Conservation (phyloP, 2,113 vertebrate genomes). For the Platanista minor region DNA sequence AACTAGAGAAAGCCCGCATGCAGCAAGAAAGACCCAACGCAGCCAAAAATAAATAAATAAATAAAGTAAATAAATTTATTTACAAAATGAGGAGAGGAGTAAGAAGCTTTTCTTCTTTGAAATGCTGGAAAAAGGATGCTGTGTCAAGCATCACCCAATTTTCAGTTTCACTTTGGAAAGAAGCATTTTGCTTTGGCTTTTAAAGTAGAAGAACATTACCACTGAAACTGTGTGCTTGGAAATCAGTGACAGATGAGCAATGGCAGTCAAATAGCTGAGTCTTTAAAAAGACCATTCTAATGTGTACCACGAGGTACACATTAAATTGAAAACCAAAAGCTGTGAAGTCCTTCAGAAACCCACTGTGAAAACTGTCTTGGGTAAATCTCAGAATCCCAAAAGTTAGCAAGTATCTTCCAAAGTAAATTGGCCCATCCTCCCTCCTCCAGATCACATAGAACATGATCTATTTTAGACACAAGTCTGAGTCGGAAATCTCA, state of each 20-base stretch:
- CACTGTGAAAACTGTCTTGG: not conserved
- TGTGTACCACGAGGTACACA: not conserved
- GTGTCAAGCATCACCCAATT: not conserved
- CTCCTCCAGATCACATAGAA: not conserved
- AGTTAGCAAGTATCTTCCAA: not conserved
- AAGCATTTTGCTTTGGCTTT: constrained; percentile 17
- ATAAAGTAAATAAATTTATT: too few relatives aligned
- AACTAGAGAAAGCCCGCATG: too few relatives aligned
- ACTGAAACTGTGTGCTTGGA: not conserved
- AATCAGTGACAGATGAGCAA: not conserved
- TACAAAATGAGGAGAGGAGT: not conserved
- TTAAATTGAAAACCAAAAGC: not conserved
- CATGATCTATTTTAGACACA: not conserved
- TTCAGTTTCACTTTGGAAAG: not conserved
- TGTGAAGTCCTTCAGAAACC: not conserved
- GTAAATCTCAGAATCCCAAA: not conserved
- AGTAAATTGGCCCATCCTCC: not conserved
- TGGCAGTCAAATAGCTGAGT: not conserved
- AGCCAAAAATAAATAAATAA: too few relatives aligned
- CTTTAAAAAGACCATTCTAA: constrained; percentile 6
- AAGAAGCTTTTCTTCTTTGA: not conserved
- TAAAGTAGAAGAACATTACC: not conserved
- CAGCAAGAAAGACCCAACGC: too few relatives aligned
- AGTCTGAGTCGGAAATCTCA: not conserved
- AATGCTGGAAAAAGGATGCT: not conserved